Evolutionary conservation across 2,797 vertebrate species (phyloP), one percentile per base, ranked within the genome.

Genomic region (Mallotus villosus): DNA sequence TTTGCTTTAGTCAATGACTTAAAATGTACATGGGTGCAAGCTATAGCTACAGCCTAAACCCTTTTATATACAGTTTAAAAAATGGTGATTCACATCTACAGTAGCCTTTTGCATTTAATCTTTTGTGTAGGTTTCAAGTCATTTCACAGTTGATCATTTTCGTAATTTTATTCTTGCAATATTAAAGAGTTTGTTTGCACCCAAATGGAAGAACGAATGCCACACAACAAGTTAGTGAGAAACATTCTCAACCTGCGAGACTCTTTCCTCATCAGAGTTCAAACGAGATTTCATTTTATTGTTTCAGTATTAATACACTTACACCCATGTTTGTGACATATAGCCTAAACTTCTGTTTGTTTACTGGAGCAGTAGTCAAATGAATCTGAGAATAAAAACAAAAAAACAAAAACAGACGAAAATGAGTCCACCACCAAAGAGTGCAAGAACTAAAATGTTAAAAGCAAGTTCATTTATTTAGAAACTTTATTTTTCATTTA

Each of bases 191-290:
- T 87, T 76, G 78, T 68, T 86, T 67, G 87, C 86, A 90, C 82
- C 91, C 88, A 92, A 90, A 85, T 77, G 32, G 87, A 88, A 90
- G 84, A 79, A 81, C 93, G 85, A 89, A 90, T 86, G 41, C 41
- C 41, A 46, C 41, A 46, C 91, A 94, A 94, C 90, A 94, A 85
- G 88, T 79, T 73, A 84, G 80, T 84, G 88, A 88, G 91, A 88
- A 88, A 81, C 83, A 85, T 87, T 93, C 94, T 96, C 93, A 94
- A 89, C 94, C 94, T 92, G 94, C 88, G 85, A 96, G 94, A 92
- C 86, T 87, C 69, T 76, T 88, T 85, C 89, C 87, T 90, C 82
- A 60, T 79, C 78, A 9, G 74, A 77, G 84, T 85, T 84, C 81
- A 81, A 82, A 89, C 81, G 85, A 84, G 70, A 87, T 76, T 75